Evolutionary conservation across 2,888 invertebrate genomes (phyloP).

Genomic region (Oscheius sp.): DNA sequence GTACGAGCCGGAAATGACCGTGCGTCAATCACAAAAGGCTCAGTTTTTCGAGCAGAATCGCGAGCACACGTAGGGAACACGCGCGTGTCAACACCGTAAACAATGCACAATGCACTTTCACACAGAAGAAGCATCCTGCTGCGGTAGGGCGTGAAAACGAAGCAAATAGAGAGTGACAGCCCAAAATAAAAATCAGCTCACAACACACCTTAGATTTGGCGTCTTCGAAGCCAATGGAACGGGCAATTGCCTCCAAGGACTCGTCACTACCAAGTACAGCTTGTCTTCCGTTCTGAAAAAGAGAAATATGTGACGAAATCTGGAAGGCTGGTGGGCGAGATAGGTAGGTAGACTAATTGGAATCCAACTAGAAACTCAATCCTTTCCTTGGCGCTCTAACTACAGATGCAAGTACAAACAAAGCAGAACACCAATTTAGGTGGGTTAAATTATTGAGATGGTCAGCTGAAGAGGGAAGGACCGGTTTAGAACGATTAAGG

Average conservation of each 20-base stretch:
- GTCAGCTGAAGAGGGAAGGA: slow-evolving; percentile 6
- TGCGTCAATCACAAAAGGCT: slow-evolving; percentile 24
- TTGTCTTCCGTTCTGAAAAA: slow-evolving; percentile 62
- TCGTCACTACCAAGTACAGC: slow-evolving; percentile 58
- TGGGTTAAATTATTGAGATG: slow-evolving; percentile 32
- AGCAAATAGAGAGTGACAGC: neutral
- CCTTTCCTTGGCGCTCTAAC: slow-evolving; percentile 18
- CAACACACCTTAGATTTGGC: slow-evolving; percentile 61
- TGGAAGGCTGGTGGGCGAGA: neutral
- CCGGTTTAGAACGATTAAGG: slow-evolving; percentile 17
- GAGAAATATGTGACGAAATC: neutral
- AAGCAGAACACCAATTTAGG: slow-evolving; percentile 29
- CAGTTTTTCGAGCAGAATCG: slow-evolving; percentile 2
- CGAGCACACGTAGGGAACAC: slow-evolving; percentile 12
- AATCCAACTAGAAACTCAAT: neutral
- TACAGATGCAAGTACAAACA: slow-evolving; percentile 21
- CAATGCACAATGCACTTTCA: neutral
- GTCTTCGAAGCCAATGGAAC: slow-evolving; percentile 60
- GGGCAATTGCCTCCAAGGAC: slow-evolving; percentile 57
- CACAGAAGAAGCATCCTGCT: neutral
- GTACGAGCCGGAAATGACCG: slow-evolving; percentile 26
- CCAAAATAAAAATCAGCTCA: too few species aligned
- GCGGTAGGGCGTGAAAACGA: neutral
- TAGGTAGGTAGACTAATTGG: neutral
- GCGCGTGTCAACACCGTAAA: neutral